Base-by-base conservation (phyloP, 2,113 vertebrate genomes). In the Bettongia penicillata region DNA sequence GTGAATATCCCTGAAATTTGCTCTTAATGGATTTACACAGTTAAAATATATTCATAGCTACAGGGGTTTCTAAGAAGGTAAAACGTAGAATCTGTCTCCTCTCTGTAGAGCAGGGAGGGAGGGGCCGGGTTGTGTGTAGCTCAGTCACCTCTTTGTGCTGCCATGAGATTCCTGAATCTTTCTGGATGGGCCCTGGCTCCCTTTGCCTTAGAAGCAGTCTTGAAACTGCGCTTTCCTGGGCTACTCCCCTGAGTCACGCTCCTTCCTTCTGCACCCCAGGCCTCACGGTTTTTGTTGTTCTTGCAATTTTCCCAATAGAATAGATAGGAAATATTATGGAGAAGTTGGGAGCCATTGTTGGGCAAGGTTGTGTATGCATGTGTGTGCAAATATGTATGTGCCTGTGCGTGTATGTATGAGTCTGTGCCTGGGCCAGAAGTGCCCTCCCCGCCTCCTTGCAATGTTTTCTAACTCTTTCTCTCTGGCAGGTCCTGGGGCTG, bases 401-500 rank as follows among this genome's bases (percentile, higher is more conserved):
- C 28, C 3, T 53, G 53, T 53, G 61, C 16, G 31, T 61, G 57
- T 61, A 3, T 6, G 4, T 7, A 7, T 26, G 55, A 28, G 55
- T 11, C 25, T 26, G 25, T 3, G 22, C 57, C 57, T 61, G 8
- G 28, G 57, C 28, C 91, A 94, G 93, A 95, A 95, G 92, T 91
- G 49, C 53, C 23, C 93, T 57, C 96, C 95, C 96, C 96, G 48
- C 96, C 92, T 96, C 97, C 93, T 95, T 96, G 22, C 93, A 97
- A 95, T 96, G 92, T 97, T 96, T 98, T 96, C 96, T 97, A 96
- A 93, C 97, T 55, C 94, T 96, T 97, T 96, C 97, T 95, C 95
- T 97, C 92, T 96, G 95, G 97, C 96, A 97, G 94, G 95, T 96
- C 94, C 97, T 97, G 97, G 97, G 98, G 95, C 97, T 97, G 94